These are phyloP conservation scores for Atractosteus spatula DNA, from an alignment of 2,113 vertebrate genomes.

Conservation along the genomic window DNA sequence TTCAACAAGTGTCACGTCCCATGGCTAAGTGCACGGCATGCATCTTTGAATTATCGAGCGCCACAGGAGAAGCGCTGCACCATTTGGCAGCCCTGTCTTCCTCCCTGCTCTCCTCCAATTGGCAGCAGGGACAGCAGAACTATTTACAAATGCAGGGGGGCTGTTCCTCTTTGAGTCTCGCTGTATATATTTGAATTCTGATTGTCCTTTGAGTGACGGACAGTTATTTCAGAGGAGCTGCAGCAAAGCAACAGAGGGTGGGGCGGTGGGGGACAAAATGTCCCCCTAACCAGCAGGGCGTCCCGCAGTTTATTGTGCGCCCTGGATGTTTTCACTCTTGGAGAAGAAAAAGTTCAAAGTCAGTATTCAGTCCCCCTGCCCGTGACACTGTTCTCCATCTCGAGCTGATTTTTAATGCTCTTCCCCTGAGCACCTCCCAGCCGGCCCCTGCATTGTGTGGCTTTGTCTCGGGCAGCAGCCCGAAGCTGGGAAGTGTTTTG, in stretches of 20 bases:
- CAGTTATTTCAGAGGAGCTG: slow-evolving; percentile 31
- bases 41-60: no score
- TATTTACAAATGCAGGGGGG: no score
- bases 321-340: slow-evolving; percentile 36
- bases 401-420: slow-evolving; percentile 42
- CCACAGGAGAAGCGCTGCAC: no score
- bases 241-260: neutral
- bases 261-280: slow-evolving; percentile 21
- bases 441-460: slow-evolving; percentile 27
- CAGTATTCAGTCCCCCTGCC: slow-evolving; percentile 19
- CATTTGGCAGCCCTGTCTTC: no score
- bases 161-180: neutral
- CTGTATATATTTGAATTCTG: slow-evolving; percentile 28
- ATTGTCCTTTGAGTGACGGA: slow-evolving; percentile 32
- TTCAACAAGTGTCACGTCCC: no score
- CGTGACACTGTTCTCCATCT: slow-evolving; percentile 27
- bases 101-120: no score
- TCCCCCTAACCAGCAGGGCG: slow-evolving; percentile 32
- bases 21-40: no score
- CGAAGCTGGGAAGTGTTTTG: slow-evolving; percentile 39
- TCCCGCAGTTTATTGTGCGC: slow-evolving; percentile 33
- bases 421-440: slow-evolving; percentile 27
- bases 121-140: no score
- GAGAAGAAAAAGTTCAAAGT: slow-evolving; percentile 34
- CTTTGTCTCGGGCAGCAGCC: slow-evolving; percentile 36